Evolutionary conservation across 2,113 vertebrate species (phyloP), one percentile per base, ranked within the genome.

Genomic region (Falcunculus frontatus): DNA sequence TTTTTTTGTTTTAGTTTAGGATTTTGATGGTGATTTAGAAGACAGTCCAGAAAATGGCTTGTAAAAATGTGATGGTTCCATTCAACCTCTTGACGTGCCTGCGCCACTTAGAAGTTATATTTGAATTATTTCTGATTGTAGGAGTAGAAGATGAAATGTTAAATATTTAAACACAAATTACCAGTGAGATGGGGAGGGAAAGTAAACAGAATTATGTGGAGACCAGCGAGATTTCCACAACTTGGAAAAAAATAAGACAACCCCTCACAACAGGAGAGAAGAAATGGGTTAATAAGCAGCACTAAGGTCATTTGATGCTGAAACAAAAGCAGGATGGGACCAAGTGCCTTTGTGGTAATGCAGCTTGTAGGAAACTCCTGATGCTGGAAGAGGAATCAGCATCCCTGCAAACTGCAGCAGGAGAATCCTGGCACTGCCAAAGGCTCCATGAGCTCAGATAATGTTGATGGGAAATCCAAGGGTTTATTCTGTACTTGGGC

Each of bases 311-410:
- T 26, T 26, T 4, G 2, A 11, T 13, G 19, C 39, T 33, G 42
- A 33, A 65, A 52, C 30, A 78, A 46, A 50, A 73, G 25, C 68
- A 50, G 1, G 4, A 12, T 67, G 74, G 60, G 20, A 78, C 13
- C 27, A 7, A 0, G 1, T 4, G 25, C 16, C 29, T 50, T 21
- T 23, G 29, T 35, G 25, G 18, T 4, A 4, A 13, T 2, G 16
- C 42, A 55, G 33, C 62, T 29, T 15, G 72, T 1, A 27, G 74
- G 52, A 62, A 78, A 13, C 10, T 67, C 35, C 60, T 49, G 78
- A 5, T 27, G 74, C 60, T 82, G 46, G 78, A 47, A 41, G 37
- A 37, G 26, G 64, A 52, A 13, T 0, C 84, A 84, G 29, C 62
- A 46, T 9, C 60, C 41, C 46, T 32, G 30, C 32, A 59, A 39